Percentiles rank a stretch among this genome's conserved stretches.
phyloP scores from a whole-genome alignment of 2,888 invertebrate species.

The Synanthedon andrenaeformis region DNA sequence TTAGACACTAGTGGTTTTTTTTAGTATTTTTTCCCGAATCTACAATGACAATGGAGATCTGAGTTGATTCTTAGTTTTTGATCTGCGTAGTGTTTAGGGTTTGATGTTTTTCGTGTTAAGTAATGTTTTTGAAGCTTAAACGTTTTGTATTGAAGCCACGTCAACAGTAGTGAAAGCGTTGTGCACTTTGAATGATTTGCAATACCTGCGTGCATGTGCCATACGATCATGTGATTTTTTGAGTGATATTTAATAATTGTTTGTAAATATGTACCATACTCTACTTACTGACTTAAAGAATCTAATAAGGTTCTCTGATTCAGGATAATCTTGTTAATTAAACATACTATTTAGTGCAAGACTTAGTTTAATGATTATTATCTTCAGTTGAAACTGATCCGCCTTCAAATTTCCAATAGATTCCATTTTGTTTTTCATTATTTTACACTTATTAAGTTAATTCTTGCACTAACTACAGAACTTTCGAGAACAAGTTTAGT shows the following conservation, averaged over 20 bases:
- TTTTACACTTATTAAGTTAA: slow-evolving; percentile 8
- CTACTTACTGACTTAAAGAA: slow-evolving; percentile 36
- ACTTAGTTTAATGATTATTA: slow-evolving; percentile 10
- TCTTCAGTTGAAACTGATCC: neutral
- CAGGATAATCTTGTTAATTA: slow-evolving; percentile 18
- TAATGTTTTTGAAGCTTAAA: slow-evolving; percentile 33
- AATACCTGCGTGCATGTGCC: slow-evolving; percentile 63
- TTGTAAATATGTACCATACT: slow-evolving; percentile 70
- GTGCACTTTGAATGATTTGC: slow-evolving; percentile 19
- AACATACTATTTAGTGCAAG: slow-evolving; percentile 24
- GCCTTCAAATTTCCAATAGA: slow-evolving; percentile 3
- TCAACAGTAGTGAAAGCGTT: slow-evolving; percentile 20
- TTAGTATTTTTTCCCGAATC: slow-evolving; percentile 65
- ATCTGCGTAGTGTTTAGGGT: slow-evolving; percentile 56
- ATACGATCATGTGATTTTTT: slow-evolving; percentile 68
- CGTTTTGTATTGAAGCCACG: slow-evolving; percentile 52
- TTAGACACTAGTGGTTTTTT: slow-evolving; percentile 61
- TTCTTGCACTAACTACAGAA: slow-evolving; percentile 22
- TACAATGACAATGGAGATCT: slow-evolving; percentile 73
- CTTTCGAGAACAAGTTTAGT: slow-evolving; percentile 12
- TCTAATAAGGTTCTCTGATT: slow-evolving; percentile 42
- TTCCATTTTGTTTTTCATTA: neutral
- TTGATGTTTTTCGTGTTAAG: slow-evolving; percentile 52
- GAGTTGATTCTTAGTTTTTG: slow-evolving; percentile 48
- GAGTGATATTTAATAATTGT: slow-evolving; percentile 68